Conservation (phyloP, 2,113 vertebrate genomes). For the Caranx ignobilis region DNA sequence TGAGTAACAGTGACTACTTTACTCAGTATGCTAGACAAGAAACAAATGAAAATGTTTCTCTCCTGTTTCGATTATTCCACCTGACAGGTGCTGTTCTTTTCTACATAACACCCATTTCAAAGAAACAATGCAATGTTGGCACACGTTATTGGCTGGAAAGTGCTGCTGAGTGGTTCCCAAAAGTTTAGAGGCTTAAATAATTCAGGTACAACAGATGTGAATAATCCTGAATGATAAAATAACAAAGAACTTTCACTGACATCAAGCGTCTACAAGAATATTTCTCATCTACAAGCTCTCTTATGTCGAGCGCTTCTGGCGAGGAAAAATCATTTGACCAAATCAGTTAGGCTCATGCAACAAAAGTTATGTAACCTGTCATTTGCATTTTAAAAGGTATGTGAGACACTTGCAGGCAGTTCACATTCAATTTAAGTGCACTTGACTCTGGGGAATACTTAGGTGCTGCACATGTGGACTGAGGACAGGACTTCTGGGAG, state of each 20-base stretch:
- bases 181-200: not conserved
- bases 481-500: conserved; percentile 29
- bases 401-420: conserved; percentile 19
- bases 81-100: conserved; percentile 14
- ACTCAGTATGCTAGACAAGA: not conserved
- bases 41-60: not conserved
- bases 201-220: not conserved
- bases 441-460: conserved; percentile 19
- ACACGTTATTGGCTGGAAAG: not conserved
- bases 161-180: not conserved
- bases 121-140: not conserved
- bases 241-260: not conserved
- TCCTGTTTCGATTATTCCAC: not conserved
- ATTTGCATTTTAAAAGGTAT: conserved; percentile 61
- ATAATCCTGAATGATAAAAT: not conserved
- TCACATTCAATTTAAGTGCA: conserved; percentile 12
- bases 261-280: not conserved
- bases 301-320: conserved; percentile 26
- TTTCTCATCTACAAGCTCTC: not conserved
- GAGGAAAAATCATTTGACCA: conserved; percentile 21
- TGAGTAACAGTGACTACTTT: not conserved
- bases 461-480: conserved; percentile 8
- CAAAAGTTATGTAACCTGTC: not conserved
- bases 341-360: conserved; percentile 9
- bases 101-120: not conserved